Percentiles rank a stretch among this genome's conserved stretches.
Evolutionary conservation across 2,888 invertebrate genomes (phyloP).

Genomic region (Ectobius pallidus): DNA sequence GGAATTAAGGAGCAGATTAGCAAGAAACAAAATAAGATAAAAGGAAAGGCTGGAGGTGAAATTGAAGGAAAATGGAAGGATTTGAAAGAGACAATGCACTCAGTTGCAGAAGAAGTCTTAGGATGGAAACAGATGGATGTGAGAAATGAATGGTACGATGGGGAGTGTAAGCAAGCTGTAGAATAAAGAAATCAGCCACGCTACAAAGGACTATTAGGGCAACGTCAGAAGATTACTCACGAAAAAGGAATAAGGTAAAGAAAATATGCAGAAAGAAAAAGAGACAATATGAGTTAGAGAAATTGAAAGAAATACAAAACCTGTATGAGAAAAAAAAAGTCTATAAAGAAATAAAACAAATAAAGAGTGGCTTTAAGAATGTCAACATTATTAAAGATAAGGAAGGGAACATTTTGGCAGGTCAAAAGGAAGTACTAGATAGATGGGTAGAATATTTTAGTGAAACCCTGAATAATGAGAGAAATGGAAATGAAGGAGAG

Average conservation of each 20-base stretch:
- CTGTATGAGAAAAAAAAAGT: too few species aligned
- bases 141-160: too few species aligned
- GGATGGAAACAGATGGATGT: background rate
- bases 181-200: too few species aligned
- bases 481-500: background rate
- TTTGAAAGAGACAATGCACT: background rate
- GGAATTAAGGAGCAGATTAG: too few species aligned
- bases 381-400: background rate
- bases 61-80: too few species aligned
- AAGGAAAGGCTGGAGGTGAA: background rate
- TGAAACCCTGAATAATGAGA: background rate
- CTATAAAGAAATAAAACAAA: slow-evolving; percentile 11
- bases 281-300: background rate
- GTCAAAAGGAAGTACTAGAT: background rate
- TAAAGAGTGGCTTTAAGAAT: background rate
- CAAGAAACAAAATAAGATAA: background rate
- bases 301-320: too few species aligned
- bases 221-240: background rate
- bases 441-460: background rate
- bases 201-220: background rate
- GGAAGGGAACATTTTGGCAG: background rate
- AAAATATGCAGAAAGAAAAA: background rate
- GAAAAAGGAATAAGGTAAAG: too few species aligned
- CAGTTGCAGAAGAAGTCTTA: background rate
- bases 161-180: background rate